phyloP scores from a whole-genome alignment of 2,888 invertebrate genomes.

The Scaptodrosophila latifasciaeformis region DNA sequence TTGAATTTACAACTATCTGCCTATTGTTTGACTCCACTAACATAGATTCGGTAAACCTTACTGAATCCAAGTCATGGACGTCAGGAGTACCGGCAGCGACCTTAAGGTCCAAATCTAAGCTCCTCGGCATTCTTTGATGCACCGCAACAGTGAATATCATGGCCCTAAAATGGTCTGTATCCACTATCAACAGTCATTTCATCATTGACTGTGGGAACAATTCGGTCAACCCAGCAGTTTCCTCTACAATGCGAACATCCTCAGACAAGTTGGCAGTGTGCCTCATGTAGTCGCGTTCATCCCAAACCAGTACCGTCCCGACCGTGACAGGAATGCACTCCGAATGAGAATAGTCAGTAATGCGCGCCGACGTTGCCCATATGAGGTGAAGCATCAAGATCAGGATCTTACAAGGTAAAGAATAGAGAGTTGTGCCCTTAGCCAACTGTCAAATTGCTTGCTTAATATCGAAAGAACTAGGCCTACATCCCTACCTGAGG shows the following conservation, averaged over 20 bases:
- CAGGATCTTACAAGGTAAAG: constrained; percentile 5
- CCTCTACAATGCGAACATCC: not conserved
- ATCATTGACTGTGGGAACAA: constrained; percentile 13
- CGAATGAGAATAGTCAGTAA: constrained; percentile 4
- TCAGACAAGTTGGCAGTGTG: constrained; percentile 4
- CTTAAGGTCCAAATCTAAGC: constrained; percentile 6
- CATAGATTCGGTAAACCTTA: no score
- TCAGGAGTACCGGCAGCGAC: no score
- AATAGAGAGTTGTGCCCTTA: not conserved
- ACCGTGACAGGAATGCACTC: not conserved
- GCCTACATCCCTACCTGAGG: constrained; percentile 13
- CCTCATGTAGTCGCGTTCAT: constrained; percentile 4
- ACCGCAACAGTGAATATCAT: constrained; percentile 3
- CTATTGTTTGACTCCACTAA: no score
- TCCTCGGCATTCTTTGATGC: constrained; percentile 5
- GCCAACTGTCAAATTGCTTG: not conserved
- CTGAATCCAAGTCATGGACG: no score
- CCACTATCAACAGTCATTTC: constrained; percentile 9
- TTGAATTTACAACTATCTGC: constrained; percentile 4
- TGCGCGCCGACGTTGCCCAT: not conserved
- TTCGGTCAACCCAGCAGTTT: constrained; percentile 8
- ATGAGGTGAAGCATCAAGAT: not conserved
- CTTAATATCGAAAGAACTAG: constrained; percentile 1
- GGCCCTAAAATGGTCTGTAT: not conserved
- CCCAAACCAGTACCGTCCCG: constrained; percentile 4